phyloP scores from a whole-genome alignment of 2,797 vertebrate species.

The Tapirus indicus region DNA sequence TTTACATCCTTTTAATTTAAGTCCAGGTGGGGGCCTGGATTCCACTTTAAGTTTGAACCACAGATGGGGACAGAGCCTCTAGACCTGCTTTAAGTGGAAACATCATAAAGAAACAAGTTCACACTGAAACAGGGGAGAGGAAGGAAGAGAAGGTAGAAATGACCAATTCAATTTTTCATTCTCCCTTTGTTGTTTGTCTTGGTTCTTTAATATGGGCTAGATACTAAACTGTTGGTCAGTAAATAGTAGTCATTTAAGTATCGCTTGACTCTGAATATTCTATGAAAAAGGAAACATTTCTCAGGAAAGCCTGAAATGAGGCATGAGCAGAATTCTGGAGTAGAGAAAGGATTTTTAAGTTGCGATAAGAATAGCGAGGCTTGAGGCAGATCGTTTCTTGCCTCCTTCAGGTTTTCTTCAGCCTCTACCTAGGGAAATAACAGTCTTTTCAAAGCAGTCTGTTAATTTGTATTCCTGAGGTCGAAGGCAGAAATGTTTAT shows the following conservation, averaged over 20 bases:
- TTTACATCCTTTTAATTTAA: not conserved
- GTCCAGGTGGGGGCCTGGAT: not conserved
- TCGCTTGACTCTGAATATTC: not conserved
- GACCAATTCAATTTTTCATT: not conserved
- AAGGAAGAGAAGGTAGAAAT: not conserved
- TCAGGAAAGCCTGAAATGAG: not conserved
- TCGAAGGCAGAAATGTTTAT: not conserved
- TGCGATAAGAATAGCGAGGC: not conserved
- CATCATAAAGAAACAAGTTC: not conserved
- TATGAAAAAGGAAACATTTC: conserved; percentile 9
- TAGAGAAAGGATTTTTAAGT: not conserved
- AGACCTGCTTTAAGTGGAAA: not conserved
- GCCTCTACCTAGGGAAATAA: not conserved
- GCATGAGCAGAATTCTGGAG: not conserved
- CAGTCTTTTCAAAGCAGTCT: not conserved
- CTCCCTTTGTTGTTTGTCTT: not conserved
- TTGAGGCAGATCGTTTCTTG: not conserved
- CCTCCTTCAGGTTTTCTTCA: not conserved
- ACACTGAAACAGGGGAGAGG: not conserved
- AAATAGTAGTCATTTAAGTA: not conserved
- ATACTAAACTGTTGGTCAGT: not conserved
- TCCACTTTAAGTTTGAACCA: not conserved
- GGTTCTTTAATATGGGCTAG: not conserved
- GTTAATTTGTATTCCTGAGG: not conserved
- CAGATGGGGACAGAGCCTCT: not conserved